phyloP scores from a whole-genome alignment of 1,140 invertebrate genomes.

The Heliconius hermathena region DNA sequence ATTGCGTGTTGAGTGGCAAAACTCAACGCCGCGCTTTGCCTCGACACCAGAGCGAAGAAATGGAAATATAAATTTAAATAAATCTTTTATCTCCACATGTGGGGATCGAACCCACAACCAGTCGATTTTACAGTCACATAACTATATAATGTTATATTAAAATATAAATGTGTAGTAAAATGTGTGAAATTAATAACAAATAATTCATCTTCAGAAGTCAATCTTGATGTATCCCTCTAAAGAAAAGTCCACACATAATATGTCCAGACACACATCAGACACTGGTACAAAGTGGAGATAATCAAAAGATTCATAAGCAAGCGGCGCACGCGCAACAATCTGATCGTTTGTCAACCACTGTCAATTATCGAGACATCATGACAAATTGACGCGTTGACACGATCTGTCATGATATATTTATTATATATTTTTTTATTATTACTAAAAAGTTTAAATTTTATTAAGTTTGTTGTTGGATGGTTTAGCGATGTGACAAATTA shows the following conservation, averaged over 20 bases:
- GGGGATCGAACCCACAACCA: too few relatives aligned
- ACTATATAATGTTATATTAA: too few relatives aligned
- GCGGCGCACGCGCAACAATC: conserved; percentile 50
- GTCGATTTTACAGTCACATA: too few relatives aligned
- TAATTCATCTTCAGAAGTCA: not conserved
- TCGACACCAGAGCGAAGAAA: too few relatives aligned
- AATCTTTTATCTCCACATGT: too few relatives aligned
- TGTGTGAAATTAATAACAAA: not conserved
- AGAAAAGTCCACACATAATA: not conserved
- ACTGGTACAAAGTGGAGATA: conserved; percentile 39
- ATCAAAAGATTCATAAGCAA: conserved; percentile 58
- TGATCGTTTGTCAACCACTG: conserved; percentile 48
- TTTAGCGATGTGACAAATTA: too few relatives aligned
- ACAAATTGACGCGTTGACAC: conserved; percentile 45
- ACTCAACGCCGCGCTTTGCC: too few relatives aligned
- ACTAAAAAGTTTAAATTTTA: not conserved
- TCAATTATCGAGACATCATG: conserved; percentile 51
- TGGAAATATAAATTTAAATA: too few relatives aligned
- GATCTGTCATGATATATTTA: conserved; percentile 44
- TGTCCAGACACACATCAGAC: not conserved
- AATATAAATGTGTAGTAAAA: not conserved
- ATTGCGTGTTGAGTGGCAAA: too few relatives aligned
- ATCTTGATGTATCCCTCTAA: not conserved
- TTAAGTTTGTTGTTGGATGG: too few relatives aligned
- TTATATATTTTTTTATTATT: conserved; percentile 28